Base-by-base conservation (phyloP, 2,797 vertebrate genomes). In the Brachymystax lenok region DNA sequence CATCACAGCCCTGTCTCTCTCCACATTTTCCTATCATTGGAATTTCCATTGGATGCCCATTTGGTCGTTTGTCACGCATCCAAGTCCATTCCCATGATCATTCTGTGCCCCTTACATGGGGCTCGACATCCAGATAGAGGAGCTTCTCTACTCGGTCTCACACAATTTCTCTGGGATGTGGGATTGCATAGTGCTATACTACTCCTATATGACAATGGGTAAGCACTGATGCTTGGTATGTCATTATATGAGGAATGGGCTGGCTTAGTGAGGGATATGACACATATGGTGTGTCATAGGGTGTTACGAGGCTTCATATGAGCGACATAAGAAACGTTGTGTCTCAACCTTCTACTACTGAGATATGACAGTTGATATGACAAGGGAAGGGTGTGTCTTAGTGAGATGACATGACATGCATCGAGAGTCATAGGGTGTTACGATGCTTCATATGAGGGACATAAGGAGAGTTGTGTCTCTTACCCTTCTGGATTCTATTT, bases 401-500 rank as follows among this genome's bases (percentile, higher is more conserved):
- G 40, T 61, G 59, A 61, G 7, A 21, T 24, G 4, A 24, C 24
- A 46, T 46, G 40, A 46, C 59, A 61, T 21, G 19, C 19, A 19
- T 46, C 1, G 40, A 2, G 40, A 12, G 19, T 19, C 17, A 59
- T 59, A 6, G 19, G 54, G 16, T 7, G 13, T 8, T 35, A 5
- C 8, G 33, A 40, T 24, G 17, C 16, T 4, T 13, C 5, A 10
- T 19, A 19, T 35, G 67, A 30, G 7, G 2, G 54, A 51, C 61
- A 50, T 28, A 7, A 73, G 40, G 50, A 30, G 1, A 12, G 46
- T 8, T 14, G 16, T 14, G 35, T 2, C 24, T 77, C 96, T 96
- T 97, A 99, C 98, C 97, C 95, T 95, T 87, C 97, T 92, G 79
- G 97, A 99, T 91, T 97, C 94, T 90, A 99, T 97, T 95, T 99